Base-by-base conservation (phyloP, 2,888 invertebrate genomes). In the Hydroisotoma schaefferi region DNA sequence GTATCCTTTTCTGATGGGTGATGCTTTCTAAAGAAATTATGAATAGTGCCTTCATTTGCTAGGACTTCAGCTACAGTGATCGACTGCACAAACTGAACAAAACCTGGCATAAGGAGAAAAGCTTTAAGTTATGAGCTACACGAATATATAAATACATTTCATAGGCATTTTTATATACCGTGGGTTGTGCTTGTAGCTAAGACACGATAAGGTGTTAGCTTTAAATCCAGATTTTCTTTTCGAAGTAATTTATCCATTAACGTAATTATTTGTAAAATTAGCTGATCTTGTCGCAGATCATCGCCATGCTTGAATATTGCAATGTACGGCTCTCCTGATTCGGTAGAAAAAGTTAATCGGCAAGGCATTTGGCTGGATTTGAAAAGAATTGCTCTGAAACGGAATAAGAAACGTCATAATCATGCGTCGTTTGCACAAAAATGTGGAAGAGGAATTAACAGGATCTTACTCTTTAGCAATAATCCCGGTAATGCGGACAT, bases 261-360 rank as follows among this genome's bases (percentile, higher is more conserved):
- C 0, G 94, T 92, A 40, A 99, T 97, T 83, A 98, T 98, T 80
- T 99, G 98, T 48, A 99, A 79, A 63, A 99, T 92, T 1, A 99
- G 81, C 77, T 99, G 98, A 79, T 99, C 98, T 79, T 99, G 98
- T 2, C 99, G 82, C 54, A 99, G 78, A 76, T 99, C 98, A 77
- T 99, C 99, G 1, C 99, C 99, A 73, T 94, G 87, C 77, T 99
- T 99, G 77, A 98, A 98, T 64, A 99, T 97, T 0, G 95, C 90
- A 18, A 91, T 88, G 77, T 97, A 99, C 74, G 70, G 69, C 20
- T 92, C 89, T 23, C 74, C 64, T 40, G 57, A 55, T 52, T 55
- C 51, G 1, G 67, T 67, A 22, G 61, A 57, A 40, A 67, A 67
- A 12, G 67, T 67, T 5, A 67, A 46, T 20, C 67, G 56, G 48